A percentile compares a stretch with the other conserved stretches of the same genome.
Conservation (phyloP, 2,113 vertebrate genomes). For the Dascyllus trimaculatus region DNA sequence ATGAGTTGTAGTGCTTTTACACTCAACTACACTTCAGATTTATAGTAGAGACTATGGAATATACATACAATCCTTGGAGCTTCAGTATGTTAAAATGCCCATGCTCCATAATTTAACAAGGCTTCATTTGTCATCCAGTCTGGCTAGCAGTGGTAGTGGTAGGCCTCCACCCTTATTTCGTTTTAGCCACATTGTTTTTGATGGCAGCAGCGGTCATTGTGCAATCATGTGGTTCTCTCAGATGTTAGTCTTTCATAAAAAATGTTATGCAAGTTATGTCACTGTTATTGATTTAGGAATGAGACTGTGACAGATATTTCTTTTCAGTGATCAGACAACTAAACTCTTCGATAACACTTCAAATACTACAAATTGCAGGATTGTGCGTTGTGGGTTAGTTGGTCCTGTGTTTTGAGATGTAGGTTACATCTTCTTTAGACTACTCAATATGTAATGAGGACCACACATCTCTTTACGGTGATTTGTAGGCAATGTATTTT, state of each 20-base stretch:
- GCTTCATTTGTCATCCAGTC: slow-evolving; percentile 4
- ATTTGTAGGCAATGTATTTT: too few species aligned
- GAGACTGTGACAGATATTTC: not conserved
- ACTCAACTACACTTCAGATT: not conserved
- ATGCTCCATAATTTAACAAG: not conserved
- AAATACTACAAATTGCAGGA: not conserved
- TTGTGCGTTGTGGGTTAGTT: not conserved
- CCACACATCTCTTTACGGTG: too few species aligned
- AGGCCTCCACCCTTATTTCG: slow-evolving; percentile 15
- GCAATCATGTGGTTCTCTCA: not conserved
- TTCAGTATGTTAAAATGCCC: not conserved
- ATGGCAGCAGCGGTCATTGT: not conserved
- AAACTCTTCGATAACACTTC: not conserved
- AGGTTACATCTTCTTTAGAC: too few species aligned
- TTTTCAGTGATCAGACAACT: not conserved
- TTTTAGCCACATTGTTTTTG: slow-evolving; percentile 21
- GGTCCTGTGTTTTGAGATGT: not conserved
- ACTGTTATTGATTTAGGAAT: not conserved
- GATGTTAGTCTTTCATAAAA: not conserved
- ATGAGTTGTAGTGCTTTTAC: not conserved
- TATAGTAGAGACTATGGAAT: not conserved
- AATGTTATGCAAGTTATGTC: not conserved
- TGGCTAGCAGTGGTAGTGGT: not conserved
- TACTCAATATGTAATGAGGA: too few species aligned
- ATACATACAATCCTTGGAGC: not conserved